Evolutionary conservation across 1,140 invertebrate genomes (phyloP).

Genomic region (Drosophila lacertosa): DNA sequence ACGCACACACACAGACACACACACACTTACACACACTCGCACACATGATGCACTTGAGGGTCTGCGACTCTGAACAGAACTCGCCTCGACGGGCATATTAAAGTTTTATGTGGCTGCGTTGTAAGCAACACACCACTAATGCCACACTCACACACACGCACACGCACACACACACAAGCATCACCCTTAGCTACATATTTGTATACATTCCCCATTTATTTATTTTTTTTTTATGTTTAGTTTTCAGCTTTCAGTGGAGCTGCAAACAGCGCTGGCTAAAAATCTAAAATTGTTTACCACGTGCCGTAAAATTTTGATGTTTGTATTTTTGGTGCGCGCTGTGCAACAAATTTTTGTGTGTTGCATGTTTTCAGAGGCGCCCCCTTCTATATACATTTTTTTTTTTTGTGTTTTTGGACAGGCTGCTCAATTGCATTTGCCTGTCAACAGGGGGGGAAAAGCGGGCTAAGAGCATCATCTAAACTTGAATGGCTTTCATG

Average conservation of each 20-base stretch:
- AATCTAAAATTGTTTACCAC: conserved; percentile 47
- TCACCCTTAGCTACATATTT: conserved; percentile 41
- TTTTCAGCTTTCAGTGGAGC: conserved; percentile 52
- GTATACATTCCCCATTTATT: conserved; percentile 49
- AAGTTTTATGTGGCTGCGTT: conserved; percentile 61
- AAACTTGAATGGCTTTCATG: conserved; percentile 3
- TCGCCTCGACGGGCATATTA: conserved; percentile 53
- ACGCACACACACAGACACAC: conserved; percentile 13
- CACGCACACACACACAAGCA: not conserved
- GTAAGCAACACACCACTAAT: conserved; percentile 33
- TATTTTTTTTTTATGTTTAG: conserved; percentile 64
- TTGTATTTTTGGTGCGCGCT: conserved; percentile 23
- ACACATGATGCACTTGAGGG: conserved; percentile 28
- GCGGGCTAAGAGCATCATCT: not conserved
- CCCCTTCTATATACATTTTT: too few relatives aligned
- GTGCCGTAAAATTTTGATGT: conserved; percentile 33
- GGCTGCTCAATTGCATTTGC: conserved; percentile 28
- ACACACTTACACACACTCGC: conserved; percentile 21
- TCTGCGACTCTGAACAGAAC: conserved; percentile 18
- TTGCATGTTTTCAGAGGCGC: conserved; percentile 24
- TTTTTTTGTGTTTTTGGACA: too few relatives aligned
- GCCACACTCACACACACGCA: conserved; percentile 5
- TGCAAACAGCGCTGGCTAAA: conserved; percentile 14
- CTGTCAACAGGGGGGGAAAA: conserved; percentile 6
- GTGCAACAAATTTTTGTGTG: conserved; percentile 14